These are phyloP conservation scores for Mohoua ochrocephala DNA, from an alignment of 2,113 vertebrate genomes.

Conservation along the genomic window DNA sequence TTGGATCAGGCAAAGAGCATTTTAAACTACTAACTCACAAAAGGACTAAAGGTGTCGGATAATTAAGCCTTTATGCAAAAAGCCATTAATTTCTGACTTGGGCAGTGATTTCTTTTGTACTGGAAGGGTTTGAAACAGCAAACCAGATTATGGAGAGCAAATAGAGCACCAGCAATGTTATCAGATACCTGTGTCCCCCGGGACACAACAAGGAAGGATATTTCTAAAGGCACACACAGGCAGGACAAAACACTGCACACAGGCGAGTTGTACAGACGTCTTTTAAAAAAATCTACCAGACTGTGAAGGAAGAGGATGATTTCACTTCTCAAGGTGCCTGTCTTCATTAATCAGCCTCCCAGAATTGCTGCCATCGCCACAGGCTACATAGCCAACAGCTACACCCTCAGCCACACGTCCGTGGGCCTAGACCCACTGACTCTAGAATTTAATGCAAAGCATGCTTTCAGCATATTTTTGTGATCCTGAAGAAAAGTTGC, in stretches of 20 bases:
- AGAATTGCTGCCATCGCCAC: not conserved
- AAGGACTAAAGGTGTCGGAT: not conserved
- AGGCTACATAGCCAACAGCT: not conserved
- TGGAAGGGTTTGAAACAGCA: not conserved
- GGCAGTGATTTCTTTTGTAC: not conserved
- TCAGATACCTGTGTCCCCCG: not conserved
- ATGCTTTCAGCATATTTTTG: not conserved
- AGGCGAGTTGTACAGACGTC: accelerated
- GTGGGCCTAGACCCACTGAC: not conserved
- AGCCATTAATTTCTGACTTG: not conserved
- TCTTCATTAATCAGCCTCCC: not conserved
- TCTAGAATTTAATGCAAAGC: not conserved
- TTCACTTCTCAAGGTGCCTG: not conserved
- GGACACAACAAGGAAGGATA: not conserved
- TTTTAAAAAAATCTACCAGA: not conserved
- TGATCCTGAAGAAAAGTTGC: not conserved
- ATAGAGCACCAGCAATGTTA: not conserved
- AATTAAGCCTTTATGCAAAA: not conserved
- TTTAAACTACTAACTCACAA: not conserved
- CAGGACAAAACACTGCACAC: not conserved
- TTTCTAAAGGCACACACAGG: not conserved
- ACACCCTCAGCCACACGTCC: not conserved
- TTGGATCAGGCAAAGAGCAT: not conserved
- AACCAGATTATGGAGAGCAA: not conserved
- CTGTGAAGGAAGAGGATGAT: not conserved